These are phyloP conservation scores for Zoroaster sp. DNA, from an alignment of 53 echinoderm and acorn worm genomes.

Conservation along the genomic window DNA sequence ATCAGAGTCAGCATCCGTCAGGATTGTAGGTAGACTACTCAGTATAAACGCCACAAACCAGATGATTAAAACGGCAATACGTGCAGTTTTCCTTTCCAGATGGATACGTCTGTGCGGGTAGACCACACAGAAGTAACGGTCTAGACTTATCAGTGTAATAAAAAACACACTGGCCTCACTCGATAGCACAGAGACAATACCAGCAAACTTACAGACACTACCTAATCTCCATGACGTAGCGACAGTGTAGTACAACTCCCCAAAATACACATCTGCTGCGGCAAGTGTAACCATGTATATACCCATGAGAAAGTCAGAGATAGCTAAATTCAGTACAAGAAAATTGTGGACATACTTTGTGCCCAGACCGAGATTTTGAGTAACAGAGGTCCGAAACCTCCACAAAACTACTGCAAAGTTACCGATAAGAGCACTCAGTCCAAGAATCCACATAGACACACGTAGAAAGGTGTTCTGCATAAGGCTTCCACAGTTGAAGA, in stretches of 20 bases:
- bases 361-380: not conserved
- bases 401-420: conserved; percentile 37
- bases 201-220: not conserved
- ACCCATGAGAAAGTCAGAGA: conserved; percentile 42
- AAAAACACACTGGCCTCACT: conserved; percentile 42
- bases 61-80: not conserved
- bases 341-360: conserved; percentile 17
- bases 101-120: not conserved
- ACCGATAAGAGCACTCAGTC: conserved; percentile 56
- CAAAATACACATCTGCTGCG: conserved; percentile 8
- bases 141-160: conserved; percentile 1
- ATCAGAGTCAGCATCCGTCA: conserved; percentile 49
- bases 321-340: conserved; percentile 16
- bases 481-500: conserved; percentile 46
- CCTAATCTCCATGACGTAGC: not conserved
- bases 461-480: conserved; percentile 51
- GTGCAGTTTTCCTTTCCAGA: not conserved
- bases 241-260: not conserved
- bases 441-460: conserved; percentile 51
- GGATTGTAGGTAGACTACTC: conserved; percentile 4
- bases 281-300: conserved; percentile 19
- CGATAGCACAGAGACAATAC: not conserved
- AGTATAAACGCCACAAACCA: conserved; percentile 40
- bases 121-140: conserved; percentile 15
- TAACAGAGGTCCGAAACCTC: not conserved